These are phyloP conservation scores for Lepisosteus oculatus DNA, from an alignment of 2,113 vertebrate species.

Conservation along the genomic window DNA sequence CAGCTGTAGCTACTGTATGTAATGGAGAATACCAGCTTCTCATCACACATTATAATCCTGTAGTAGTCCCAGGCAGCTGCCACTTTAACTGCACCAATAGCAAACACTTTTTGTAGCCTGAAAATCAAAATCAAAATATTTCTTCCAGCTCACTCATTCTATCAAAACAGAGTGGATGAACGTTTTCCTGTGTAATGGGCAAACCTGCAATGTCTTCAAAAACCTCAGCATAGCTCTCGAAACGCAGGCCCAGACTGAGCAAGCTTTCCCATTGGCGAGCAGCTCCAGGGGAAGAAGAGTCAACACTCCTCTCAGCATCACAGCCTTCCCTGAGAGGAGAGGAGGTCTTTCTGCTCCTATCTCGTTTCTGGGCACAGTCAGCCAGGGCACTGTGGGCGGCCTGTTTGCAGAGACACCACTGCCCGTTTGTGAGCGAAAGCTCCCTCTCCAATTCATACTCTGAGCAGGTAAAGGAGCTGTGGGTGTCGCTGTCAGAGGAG, in stretches of 20 bases:
- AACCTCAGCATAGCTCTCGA: slow-evolving; percentile 50
- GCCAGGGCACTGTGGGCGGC: neutral
- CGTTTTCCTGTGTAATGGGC: slow-evolving; percentile 24
- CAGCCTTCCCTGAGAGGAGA: slow-evolving; percentile 26
- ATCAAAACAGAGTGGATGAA: slow-evolving; percentile 24
- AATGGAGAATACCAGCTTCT: neutral
- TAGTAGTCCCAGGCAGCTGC: neutral
- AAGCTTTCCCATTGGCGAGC: slow-evolving; percentile 42
- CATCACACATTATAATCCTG: neutral
- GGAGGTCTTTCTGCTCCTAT: slow-evolving; percentile 17
- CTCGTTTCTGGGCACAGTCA: slow-evolving; percentile 16
- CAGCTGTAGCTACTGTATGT: neutral
- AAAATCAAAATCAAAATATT: slow-evolving; percentile 57
- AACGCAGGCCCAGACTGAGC: slow-evolving; percentile 47
- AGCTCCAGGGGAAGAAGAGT: neutral
- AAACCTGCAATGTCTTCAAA: slow-evolving; percentile 61
- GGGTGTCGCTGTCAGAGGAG: slow-evolving; percentile 48
- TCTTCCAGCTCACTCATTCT: slow-evolving; percentile 56
- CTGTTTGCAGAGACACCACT: slow-evolving; percentile 22
- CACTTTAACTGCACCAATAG: no score
- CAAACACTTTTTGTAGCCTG: neutral
- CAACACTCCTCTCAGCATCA: slow-evolving; percentile 16
- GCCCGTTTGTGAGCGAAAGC: slow-evolving; percentile 22
- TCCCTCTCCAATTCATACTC: slow-evolving; percentile 43
- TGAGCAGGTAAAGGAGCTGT: slow-evolving; percentile 49